These are phyloP conservation scores for Sepiola atlantica DNA, from an alignment of 2,888 invertebrate species.

Conservation along the genomic window DNA sequence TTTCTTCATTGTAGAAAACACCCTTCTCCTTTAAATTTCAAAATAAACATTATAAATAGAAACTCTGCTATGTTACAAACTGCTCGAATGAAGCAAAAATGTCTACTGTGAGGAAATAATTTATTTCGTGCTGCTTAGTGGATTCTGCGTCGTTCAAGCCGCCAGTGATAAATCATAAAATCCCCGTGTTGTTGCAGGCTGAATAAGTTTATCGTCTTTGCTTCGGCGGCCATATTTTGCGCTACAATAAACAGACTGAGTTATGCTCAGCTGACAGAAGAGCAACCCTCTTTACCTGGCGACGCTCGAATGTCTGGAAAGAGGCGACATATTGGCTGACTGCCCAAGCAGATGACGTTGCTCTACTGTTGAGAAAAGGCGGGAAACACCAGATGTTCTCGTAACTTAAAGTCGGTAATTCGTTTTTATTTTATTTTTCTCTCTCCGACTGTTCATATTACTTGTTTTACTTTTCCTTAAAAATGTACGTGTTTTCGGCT, in stretches of 20 bases:
- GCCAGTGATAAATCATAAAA: neutral
- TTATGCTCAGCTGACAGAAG: neutral
- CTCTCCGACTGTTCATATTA: neutral
- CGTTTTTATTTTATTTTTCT: neutral
- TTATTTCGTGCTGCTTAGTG: neutral
- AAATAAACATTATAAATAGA: neutral
- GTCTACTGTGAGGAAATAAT: neutral
- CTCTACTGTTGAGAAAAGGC: neutral
- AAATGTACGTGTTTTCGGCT: neutral
- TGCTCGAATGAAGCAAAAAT: neutral
- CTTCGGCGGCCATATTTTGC: neutral
- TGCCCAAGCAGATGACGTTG: neutral
- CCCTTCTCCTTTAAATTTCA: neutral
- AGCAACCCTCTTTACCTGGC: neutral
- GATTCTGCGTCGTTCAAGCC: neutral
- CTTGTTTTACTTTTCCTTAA: neutral
- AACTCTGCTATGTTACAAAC: neutral
- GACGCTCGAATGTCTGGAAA: neutral
- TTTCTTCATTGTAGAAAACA: no score
- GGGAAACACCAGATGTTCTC: neutral
- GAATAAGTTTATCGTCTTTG: neutral
- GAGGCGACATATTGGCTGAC: neutral
- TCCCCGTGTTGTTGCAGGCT: neutral
- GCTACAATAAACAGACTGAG: neutral
- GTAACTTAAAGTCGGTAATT: neutral